Conservation (phyloP, 2,888 invertebrate genomes). For the Colostygia pectinataria region DNA sequence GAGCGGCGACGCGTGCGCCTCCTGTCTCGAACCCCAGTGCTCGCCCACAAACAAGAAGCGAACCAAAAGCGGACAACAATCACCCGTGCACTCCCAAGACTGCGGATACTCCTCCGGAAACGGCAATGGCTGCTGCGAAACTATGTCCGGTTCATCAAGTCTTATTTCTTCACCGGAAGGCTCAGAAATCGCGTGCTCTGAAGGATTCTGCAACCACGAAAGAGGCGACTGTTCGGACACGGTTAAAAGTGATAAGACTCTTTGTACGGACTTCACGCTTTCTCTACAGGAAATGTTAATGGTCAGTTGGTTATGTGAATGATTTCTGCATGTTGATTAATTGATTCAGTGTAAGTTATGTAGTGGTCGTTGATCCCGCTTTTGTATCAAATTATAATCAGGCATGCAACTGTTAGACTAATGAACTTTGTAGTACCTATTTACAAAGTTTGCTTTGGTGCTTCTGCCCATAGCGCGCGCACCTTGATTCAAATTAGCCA, state of each 20-base stretch:
- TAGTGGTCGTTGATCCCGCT: background rate
- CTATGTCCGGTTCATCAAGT: constrained; percentile 88
- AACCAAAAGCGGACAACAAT: constrained; percentile 81
- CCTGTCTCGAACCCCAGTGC: constrained; percentile 76
- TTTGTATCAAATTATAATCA: background rate
- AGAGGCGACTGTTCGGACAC: constrained; percentile 74
- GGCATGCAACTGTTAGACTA: too few relatives aligned
- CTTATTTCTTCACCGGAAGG: constrained; percentile 94
- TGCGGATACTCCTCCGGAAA: constrained; percentile 95
- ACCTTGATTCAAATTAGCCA: too few relatives aligned
- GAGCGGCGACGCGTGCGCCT: constrained; percentile 51
- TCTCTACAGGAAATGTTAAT: constrained; percentile 91
- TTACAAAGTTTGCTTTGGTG: too few relatives aligned
- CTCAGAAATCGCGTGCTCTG: constrained; percentile 94
- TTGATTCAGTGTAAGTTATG: constrained; percentile 7
- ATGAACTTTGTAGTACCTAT: too few relatives aligned
- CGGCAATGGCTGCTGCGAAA: constrained; percentile 87
- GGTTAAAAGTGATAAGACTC: constrained; percentile 65
- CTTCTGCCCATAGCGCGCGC: too few relatives aligned
- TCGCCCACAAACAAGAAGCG: constrained; percentile 70
- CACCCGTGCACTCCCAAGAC: constrained; percentile 89
- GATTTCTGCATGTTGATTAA: constrained; percentile 6
- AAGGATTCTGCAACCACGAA: constrained; percentile 93
- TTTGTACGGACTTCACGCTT: constrained; percentile 81
- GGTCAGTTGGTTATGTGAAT: constrained; percentile 70